Evolutionary conservation across 1,140 invertebrate species (phyloP).

Genomic region (Xylocopa sonorina): DNA sequence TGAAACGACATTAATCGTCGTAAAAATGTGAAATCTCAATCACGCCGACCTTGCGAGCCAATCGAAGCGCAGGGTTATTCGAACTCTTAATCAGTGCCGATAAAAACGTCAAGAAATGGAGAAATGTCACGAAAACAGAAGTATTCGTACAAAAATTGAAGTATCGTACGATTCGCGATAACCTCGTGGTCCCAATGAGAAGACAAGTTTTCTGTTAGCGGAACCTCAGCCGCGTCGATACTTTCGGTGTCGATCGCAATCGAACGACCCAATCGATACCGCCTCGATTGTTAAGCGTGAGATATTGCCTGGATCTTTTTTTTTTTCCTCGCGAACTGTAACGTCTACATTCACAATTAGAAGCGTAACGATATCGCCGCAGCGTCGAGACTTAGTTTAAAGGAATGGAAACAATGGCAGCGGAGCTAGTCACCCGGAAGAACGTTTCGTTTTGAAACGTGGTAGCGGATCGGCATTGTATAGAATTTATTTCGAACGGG

Average conservation of each 20-base stretch:
- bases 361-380: too few relatives aligned
- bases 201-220: not conserved
- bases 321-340: not conserved
- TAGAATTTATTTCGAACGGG: too few relatives aligned
- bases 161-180: slow-evolving; percentile 22
- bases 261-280: slow-evolving; percentile 22
- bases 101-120: not conserved
- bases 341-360: too few relatives aligned
- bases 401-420: too few relatives aligned
- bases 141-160: not conserved
- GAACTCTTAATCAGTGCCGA: not conserved
- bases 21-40: not conserved
- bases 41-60: not conserved
- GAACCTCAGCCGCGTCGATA: not conserved
- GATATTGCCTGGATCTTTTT: not conserved
- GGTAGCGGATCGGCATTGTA: too few relatives aligned
- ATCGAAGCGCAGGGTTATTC: too few relatives aligned
- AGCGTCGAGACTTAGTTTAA: too few relatives aligned
- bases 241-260: slow-evolving; percentile 10
- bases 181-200: not conserved
- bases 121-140: too few relatives aligned
- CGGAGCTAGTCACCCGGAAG: too few relatives aligned
- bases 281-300: not conserved
- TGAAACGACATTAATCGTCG: too few relatives aligned
- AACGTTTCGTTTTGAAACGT: too few relatives aligned